Base-by-base conservation (phyloP, 2,113 vertebrate species). In the Pteronura brasiliensis region DNA sequence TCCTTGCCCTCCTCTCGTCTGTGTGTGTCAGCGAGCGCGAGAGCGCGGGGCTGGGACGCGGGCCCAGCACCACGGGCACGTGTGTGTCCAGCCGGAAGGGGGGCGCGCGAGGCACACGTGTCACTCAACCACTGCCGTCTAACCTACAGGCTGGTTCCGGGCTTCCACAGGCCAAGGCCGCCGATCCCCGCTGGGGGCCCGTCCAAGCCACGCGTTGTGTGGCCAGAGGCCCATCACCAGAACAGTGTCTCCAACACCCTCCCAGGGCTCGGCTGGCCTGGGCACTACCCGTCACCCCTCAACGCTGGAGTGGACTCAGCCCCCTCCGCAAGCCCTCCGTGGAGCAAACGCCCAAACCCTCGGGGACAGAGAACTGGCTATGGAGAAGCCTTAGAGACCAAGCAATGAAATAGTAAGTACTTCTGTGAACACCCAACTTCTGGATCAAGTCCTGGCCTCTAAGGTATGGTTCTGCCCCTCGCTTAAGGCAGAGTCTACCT, bases 111-210 rank as follows among this genome's bases (percentile, higher is more conserved):
- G 93, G 74, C 55, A 6, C 55, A 3, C 3, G 0, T 1, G 11
- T n/a, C 9, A 20, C 9, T 49, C 18, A 2, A 2, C 31, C 55
- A 17, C 23, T 0, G 17, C 61, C 1, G 0, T 2, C 0, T 9
- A 2, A 36, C 1, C 47, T 3, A 12, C 21, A 49, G 15, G 31
- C 6, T 31, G 34, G 15, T 49, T 31, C 61, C 1, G 55, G 49
- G 89, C 36, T 15, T n/a, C 67, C 21, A 9, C 11, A 13, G 21
- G 11, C 82, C 18, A 31, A 18, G 76, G 25, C 7, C 11, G 6
- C 15, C 1, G 1, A 52, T 0, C 14, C 31, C 5, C 29, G 84
- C 31, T 1, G 1, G 44, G 44, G 36, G 29, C 42, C 27, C 49
- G 31, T 52, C 61, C 14, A 10, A 31, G 14, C 25, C 34, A 57